Percentiles rank a stretch among this genome's conserved stretches.
These are phyloP conservation scores for Mirounga angustirostris DNA, from an alignment of 2,113 vertebrate genomes.

Conservation along the genomic window DNA sequence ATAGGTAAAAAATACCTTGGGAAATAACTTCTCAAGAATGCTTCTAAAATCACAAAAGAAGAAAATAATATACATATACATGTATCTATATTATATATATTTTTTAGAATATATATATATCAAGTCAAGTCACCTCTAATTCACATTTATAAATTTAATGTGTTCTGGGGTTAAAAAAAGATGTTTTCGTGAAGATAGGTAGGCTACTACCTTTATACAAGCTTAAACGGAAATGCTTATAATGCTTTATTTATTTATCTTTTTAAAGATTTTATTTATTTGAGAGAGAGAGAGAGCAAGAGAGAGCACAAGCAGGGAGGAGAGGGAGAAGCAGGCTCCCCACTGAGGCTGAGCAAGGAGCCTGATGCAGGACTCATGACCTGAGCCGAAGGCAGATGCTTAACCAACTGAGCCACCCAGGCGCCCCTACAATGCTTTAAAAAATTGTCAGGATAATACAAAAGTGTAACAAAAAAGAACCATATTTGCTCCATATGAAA, in stretches of 20 bases:
- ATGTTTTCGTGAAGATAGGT: neutral
- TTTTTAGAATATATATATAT: neutral
- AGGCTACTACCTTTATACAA: neutral
- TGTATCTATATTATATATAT: too few species aligned
- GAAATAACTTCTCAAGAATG: neutral
- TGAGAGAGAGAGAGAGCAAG: too few species aligned
- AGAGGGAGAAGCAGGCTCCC: too few species aligned
- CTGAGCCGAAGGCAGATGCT: too few species aligned
- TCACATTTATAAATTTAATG: neutral
- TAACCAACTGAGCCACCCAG: too few species aligned
- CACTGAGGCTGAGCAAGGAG: too few species aligned
- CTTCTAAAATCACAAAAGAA: neutral
- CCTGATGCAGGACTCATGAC: too few species aligned
- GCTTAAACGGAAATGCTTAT: neutral
- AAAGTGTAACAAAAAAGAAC: neutral
- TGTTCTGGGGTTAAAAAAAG: neutral
- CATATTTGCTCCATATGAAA: neutral
- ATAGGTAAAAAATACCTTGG: neutral
- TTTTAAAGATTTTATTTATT: too few species aligned
- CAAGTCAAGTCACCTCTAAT: neutral
- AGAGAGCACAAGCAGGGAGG: too few species aligned
- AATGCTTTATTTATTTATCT: neutral
- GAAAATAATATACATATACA: neutral
- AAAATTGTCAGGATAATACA: neutral
- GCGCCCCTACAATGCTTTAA: neutral